Percentiles rank a stretch among this genome's conserved stretches.
phyloP scores from a whole-genome alignment of 1,140 invertebrate species.

The Sycobia sp. region DNA sequence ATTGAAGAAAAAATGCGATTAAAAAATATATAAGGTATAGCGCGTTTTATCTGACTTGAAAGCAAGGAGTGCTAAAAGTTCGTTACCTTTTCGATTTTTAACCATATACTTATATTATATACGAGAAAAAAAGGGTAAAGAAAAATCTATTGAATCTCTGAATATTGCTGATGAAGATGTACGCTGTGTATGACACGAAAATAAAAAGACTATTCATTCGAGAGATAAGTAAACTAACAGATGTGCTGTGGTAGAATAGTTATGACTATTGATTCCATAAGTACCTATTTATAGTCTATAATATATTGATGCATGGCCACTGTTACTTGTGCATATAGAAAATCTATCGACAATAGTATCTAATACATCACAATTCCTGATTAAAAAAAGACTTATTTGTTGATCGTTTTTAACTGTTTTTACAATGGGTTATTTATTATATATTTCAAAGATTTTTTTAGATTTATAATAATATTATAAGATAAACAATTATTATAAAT shows the following conservation, averaged over 20 bases:
- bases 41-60: not conserved
- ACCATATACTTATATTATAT: constrained; percentile 5
- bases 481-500: no score
- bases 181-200: not conserved
- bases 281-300: constrained; percentile 10
- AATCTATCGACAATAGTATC: constrained; percentile 14
- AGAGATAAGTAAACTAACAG: constrained; percentile 21
- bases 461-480: constrained; percentile 3
- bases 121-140: not conserved
- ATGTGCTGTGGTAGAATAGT: constrained; percentile 16
- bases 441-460: constrained; percentile 11
- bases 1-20: no score
- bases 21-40: no score
- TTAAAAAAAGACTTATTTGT: no score
- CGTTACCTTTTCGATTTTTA: constrained; percentile 25
- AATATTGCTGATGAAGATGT: constrained; percentile 18
- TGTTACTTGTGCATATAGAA: constrained; percentile 15
- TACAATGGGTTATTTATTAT: no score
- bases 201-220: constrained; percentile 26
- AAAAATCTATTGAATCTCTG: constrained; percentile 25
- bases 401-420: no score
- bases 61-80: not conserved
- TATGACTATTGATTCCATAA: constrained; percentile 15
- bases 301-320: constrained; percentile 8
- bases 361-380: constrained; percentile 3